A percentile compares a stretch with the other conserved stretches of the same genome.
phyloP scores from a whole-genome alignment of 2,888 invertebrate genomes.

The Andricus quercusramuli region DNA sequence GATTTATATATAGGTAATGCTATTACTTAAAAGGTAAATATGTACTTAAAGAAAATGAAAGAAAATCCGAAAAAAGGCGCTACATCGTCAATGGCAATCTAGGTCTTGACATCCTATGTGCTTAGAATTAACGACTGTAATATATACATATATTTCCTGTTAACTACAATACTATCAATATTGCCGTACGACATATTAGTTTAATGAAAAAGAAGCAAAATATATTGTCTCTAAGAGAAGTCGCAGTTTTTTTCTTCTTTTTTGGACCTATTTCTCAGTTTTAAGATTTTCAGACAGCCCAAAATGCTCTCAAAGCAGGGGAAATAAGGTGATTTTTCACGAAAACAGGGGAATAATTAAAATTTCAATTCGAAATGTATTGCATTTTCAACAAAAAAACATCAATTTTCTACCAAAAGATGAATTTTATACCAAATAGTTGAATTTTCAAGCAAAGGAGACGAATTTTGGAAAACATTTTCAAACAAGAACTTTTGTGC shows the following conservation, averaged over 20 bases:
- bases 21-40: slow-evolving; percentile 65
- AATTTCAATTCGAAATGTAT: no score
- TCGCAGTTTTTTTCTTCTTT: slow-evolving; percentile 11
- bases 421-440: no score
- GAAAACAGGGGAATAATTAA: no score
- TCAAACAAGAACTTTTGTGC: no score
- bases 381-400: no score
- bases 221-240: slow-evolving; percentile 72
- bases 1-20: slow-evolving; percentile 61
- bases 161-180: slow-evolving; percentile 73
- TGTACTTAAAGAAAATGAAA: slow-evolving; percentile 68
- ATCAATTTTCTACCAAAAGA: no score
- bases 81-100: slow-evolving; percentile 44
- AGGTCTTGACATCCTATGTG: slow-evolving; percentile 57
- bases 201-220: slow-evolving; percentile 66
- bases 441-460: no score
- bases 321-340: no score
- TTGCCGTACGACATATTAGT: slow-evolving; percentile 69
- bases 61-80: slow-evolving; percentile 44
- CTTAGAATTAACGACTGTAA: slow-evolving; percentile 71
- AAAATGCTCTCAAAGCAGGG: no score
- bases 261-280: background rate
- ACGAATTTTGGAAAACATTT: no score
- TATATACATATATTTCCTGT: slow-evolving; percentile 72
- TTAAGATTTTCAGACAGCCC: background rate